These are phyloP conservation scores for Actinernus sp. DNA, from an alignment of 92 coral and sea anemone genomes.

Conservation along the genomic window DNA sequence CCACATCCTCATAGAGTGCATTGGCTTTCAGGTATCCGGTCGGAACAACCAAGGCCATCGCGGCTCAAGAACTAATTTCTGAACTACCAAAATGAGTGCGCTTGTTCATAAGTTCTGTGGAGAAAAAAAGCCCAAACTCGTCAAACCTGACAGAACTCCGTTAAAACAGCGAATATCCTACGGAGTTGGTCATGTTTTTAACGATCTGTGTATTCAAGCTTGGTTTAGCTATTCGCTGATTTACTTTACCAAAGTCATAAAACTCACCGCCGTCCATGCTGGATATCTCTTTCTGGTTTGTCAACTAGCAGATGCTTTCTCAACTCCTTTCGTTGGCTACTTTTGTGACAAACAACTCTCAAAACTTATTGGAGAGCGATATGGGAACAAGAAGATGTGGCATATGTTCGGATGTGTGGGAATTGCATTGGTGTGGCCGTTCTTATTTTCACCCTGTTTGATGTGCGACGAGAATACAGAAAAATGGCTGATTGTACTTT, in stretches of 20 bases:
- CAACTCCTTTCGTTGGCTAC: conserved; percentile 88
- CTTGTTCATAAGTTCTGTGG: conserved; percentile 10
- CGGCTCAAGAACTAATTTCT: no score
- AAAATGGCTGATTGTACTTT: conserved; percentile 67
- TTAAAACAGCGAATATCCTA: conserved; percentile 76
- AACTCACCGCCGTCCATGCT: conserved; percentile 68
- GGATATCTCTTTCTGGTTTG: conserved; percentile 83
- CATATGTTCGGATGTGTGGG: conserved; percentile 83
- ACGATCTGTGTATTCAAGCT: conserved; percentile 91
- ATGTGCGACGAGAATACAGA: conserved; percentile 61
- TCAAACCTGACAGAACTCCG: conserved; percentile 67
- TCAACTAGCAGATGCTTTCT: conserved; percentile 80
- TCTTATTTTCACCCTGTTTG: conserved; percentile 79
- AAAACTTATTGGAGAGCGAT: conserved; percentile 54
- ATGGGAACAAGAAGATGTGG: conserved; percentile 88
- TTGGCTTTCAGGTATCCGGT: no score
- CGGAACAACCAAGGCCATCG: no score
- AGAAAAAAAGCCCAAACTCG: conserved; percentile 26
- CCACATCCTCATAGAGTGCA: no score
- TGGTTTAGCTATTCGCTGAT: conserved; percentile 89
- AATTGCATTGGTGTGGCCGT: conserved; percentile 86
- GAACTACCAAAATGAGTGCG: conserved; percentile 30
- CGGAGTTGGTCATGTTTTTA: conserved; percentile 92
- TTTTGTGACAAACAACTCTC: conserved; percentile 83
- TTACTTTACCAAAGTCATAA: conserved; percentile 78